Conservation (phyloP, 2,888 invertebrate genomes). For the Orthosia gothica region DNA sequence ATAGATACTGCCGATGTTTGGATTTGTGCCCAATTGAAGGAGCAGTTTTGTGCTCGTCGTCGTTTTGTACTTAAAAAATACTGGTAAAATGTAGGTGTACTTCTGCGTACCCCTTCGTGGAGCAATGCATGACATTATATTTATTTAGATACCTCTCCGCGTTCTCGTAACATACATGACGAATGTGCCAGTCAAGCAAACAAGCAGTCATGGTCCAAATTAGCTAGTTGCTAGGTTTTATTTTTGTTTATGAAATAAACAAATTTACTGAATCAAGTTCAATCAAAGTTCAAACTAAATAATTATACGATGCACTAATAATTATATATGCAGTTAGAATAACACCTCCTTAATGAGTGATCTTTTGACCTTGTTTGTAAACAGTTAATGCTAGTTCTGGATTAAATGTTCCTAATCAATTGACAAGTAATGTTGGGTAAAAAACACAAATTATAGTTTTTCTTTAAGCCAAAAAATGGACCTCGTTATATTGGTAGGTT, state of each 20-base stretch:
- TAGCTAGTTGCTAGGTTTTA: not conserved
- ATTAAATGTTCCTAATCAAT: constrained; percentile 1
- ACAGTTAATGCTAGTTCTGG: constrained; percentile 1
- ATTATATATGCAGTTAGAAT: constrained; percentile 25
- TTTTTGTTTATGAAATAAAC: not conserved
- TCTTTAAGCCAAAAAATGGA: not conserved
- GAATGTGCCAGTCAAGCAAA: not conserved
- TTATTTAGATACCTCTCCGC: not conserved
- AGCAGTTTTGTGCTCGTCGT: no score
- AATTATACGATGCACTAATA: not conserved
- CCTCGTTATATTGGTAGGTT: not conserved
- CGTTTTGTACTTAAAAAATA: no score
- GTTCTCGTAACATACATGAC: not conserved
- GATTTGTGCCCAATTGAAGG: no score
- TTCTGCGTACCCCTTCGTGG: no score
- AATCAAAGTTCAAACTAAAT: constrained; percentile 20
- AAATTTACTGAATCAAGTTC: not conserved
- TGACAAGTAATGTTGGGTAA: not conserved
- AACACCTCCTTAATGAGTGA: constrained; percentile 8
- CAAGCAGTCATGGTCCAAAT: not conserved
- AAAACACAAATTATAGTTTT: not conserved
- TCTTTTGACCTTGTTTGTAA: constrained; percentile 2
- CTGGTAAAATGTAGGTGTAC: not conserved
- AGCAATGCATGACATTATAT: not conserved
- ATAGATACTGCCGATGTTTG: no score